phyloP scores from a whole-genome alignment of 1,140 invertebrate genomes.

The Ericerus pela region DNA sequence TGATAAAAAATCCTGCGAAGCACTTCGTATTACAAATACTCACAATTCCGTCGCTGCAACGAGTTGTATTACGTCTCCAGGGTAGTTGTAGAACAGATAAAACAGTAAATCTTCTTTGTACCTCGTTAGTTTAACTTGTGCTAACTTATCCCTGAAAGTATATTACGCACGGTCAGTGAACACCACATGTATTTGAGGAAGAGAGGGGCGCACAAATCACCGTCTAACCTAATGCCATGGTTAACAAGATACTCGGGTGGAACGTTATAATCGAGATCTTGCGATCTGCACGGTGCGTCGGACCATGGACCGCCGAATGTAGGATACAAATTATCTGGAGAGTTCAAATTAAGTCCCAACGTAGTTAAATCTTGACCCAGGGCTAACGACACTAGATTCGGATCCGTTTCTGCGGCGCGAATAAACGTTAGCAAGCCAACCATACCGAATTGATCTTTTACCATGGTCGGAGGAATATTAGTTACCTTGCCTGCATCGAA shows the following conservation, averaged over 20 bases:
- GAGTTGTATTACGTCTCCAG: constrained; percentile 92
- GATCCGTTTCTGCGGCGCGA: constrained; percentile 89
- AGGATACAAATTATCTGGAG: constrained; percentile 88
- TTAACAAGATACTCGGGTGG: constrained; percentile 98
- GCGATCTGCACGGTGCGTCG: constrained; percentile 89
- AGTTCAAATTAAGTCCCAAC: constrained; percentile 93
- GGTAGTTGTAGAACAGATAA: constrained; percentile 98
- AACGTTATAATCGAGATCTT: constrained; percentile 98
- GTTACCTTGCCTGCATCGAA: constrained; percentile 66
- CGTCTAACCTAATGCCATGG: constrained; percentile 50
- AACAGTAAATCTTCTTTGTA: constrained; percentile 98
- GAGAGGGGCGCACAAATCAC: too few species aligned
- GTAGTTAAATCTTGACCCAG: constrained; percentile 94
- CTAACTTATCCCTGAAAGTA: constrained; percentile 85
- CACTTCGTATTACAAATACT: constrained; percentile 30
- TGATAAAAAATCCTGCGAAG: background rate
- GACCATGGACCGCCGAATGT: constrained; percentile 97
- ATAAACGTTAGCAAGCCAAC: constrained; percentile 95
- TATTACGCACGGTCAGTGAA: too few species aligned
- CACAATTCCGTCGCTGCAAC: constrained; percentile 92
- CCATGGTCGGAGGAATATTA: constrained; percentile 96
- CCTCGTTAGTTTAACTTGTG: constrained; percentile 84
- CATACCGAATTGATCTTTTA: constrained; percentile 98
- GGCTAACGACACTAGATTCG: constrained; percentile 84
- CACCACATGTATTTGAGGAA: too few species aligned